Evolutionary conservation across 2,888 invertebrate species (phyloP).

Genomic region (Eupithecia subumbrata): DNA sequence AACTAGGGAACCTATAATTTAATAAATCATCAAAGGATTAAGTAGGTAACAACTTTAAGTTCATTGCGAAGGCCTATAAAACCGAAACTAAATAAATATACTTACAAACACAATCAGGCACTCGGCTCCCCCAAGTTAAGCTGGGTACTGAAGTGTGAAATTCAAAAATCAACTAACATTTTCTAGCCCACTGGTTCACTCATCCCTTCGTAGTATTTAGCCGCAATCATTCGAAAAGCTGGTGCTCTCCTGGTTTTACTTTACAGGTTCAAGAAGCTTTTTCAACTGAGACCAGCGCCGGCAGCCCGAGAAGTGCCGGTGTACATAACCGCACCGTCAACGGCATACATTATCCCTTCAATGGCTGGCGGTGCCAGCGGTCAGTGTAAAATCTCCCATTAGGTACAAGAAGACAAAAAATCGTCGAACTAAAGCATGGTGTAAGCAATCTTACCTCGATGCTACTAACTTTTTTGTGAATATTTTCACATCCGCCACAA

Average conservation of each 20-base stretch:
- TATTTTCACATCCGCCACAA: neutral
- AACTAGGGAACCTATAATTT: neutral
- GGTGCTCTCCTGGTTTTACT: neutral
- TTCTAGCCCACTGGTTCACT: conserved; percentile 77
- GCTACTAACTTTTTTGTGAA: neutral
- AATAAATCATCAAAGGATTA: neutral
- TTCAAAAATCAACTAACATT: conserved; percentile 83
- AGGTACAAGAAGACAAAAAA: neutral
- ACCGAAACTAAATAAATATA: conserved; percentile 40
- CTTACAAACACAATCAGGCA: conserved; percentile 58
- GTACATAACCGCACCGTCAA: neutral
- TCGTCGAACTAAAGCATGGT: neutral
- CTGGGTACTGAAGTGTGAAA: conserved; percentile 74
- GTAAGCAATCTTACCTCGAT: neutral
- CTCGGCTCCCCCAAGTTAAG: conserved; percentile 58
- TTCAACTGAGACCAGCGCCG: neutral
- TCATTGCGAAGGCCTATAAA: neutral
- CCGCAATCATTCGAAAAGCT: neutral
- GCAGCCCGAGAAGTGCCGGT: neutral
- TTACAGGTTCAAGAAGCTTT: neutral
- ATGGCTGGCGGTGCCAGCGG: neutral
- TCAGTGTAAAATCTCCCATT: neutral
- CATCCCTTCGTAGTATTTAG: conserved; percentile 70
- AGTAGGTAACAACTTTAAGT: neutral
- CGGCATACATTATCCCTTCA: neutral